These are phyloP conservation scores for Antennarius striatus DNA, from an alignment of 2,113 vertebrate genomes.

Conservation along the genomic window DNA sequence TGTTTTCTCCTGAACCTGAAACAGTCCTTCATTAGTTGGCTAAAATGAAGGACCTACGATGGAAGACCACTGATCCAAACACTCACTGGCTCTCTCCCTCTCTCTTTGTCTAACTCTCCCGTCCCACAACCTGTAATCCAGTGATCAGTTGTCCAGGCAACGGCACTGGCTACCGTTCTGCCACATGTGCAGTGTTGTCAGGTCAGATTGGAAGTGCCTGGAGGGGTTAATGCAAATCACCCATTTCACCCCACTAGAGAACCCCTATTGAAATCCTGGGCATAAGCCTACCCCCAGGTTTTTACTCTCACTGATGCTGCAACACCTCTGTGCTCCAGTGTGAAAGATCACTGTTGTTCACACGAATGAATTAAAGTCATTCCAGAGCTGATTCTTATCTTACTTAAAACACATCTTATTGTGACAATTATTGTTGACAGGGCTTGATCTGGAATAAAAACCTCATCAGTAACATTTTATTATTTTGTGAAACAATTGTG, in stretches of 20 bases:
- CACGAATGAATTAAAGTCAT: conserved; percentile 39
- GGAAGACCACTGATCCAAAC: conserved; percentile 41
- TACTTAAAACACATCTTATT: conserved; percentile 8
- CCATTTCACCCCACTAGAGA: conserved; percentile 32
- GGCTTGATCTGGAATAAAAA: too few species aligned
- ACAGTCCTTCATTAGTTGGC: conserved; percentile 26
- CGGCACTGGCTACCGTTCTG: conserved; percentile 45
- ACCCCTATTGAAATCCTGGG: conserved; percentile 40
- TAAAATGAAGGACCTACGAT: conserved; percentile 33
- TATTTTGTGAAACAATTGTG: too few species aligned
- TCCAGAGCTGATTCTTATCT: conserved; percentile 8
- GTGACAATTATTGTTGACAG: not conserved
- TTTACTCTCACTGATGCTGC: conserved; percentile 24
- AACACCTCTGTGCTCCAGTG: conserved; percentile 26
- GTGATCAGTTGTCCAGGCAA: conserved; percentile 71
- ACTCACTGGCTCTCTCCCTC: conserved; percentile 1
- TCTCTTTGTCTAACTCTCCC: conserved; percentile 1
- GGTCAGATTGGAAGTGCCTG: conserved; percentile 62
- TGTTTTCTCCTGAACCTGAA: conserved; percentile 11
- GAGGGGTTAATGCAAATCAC: conserved; percentile 61
- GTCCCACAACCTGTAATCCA: conserved; percentile 59
- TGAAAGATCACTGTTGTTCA: conserved; percentile 27
- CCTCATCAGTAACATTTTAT: too few species aligned
- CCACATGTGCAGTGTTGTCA: conserved; percentile 39
- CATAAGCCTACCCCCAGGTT: conserved; percentile 43